phyloP scores from a whole-genome alignment of 2,113 vertebrate genomes.

The Megaceryle maxima region DNA sequence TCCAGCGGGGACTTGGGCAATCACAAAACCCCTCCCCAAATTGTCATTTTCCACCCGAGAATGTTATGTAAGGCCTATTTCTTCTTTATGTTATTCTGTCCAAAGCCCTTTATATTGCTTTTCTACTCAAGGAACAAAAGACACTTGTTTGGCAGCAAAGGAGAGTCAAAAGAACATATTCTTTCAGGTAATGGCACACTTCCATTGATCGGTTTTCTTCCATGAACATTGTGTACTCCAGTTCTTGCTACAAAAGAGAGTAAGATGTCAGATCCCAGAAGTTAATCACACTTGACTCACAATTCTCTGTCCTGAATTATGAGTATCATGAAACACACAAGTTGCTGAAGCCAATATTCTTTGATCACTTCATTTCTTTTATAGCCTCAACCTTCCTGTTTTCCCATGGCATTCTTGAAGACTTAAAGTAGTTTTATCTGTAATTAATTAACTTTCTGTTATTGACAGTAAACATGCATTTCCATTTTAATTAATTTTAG shows the following conservation, averaged over 20 bases:
- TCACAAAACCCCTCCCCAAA: background rate
- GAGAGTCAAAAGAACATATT: slow-evolving; percentile 26
- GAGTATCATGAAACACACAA: background rate
- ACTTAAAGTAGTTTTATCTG: background rate
- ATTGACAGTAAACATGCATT: background rate
- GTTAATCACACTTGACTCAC: slow-evolving; percentile 32
- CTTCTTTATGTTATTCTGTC: background rate
- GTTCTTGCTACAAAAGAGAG: background rate
- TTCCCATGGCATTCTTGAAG: background rate
- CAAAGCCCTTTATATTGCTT: background rate
- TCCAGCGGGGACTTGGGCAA: background rate
- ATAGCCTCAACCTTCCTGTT: background rate
- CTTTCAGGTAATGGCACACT: background rate
- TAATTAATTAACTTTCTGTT: background rate
- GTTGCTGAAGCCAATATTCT: background rate
- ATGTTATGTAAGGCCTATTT: background rate
- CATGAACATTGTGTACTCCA: background rate
- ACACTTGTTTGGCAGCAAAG: background rate
- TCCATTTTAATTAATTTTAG: background rate
- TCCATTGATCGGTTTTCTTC: background rate
- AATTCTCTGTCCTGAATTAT: background rate
- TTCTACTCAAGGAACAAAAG: slow-evolving; percentile 19
- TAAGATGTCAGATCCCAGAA: background rate
- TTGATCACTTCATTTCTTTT: slow-evolving; percentile 18
- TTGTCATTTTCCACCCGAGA: background rate